phyloP scores from a whole-genome alignment of 2,797 vertebrate genomes.

The Vireo griseus region DNA sequence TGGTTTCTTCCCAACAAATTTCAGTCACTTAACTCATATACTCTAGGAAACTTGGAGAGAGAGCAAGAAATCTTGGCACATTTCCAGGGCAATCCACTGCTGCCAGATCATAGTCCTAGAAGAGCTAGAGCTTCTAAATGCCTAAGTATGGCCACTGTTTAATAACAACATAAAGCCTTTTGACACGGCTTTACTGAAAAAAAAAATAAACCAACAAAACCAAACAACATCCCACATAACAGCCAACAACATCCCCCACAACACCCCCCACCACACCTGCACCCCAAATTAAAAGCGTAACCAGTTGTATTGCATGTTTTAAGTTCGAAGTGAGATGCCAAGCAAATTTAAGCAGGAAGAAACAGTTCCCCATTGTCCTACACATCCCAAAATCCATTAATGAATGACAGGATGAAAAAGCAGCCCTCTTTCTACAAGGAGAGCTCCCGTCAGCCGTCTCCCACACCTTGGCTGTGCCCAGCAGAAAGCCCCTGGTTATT shows the following conservation, averaged over 20 bases:
- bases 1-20: not conserved
- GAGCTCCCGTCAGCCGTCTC: not conserved
- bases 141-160: not conserved
- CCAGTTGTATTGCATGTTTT: rapidly evolving
- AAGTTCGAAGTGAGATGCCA: not conserved
- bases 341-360: not conserved
- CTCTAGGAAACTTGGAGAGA: not conserved
- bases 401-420: not conserved
- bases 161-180: not conserved
- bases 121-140: not conserved
- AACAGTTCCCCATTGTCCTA: not conserved
- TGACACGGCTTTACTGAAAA: not conserved
- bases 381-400: not conserved
- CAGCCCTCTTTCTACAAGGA: not conserved
- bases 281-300: not conserved
- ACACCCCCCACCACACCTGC: not conserved
- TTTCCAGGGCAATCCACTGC: not conserved
- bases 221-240: not conserved
- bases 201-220: not conserved
- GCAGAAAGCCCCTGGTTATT: not conserved
- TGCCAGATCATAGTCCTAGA: not conserved
- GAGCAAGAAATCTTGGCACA: not conserved
- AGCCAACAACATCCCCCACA: not conserved
- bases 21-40: not conserved
- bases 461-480: not conserved